These are phyloP conservation scores for Phrynocephalus forsythii DNA, from an alignment of 2,797 vertebrate species.

Conservation along the genomic window DNA sequence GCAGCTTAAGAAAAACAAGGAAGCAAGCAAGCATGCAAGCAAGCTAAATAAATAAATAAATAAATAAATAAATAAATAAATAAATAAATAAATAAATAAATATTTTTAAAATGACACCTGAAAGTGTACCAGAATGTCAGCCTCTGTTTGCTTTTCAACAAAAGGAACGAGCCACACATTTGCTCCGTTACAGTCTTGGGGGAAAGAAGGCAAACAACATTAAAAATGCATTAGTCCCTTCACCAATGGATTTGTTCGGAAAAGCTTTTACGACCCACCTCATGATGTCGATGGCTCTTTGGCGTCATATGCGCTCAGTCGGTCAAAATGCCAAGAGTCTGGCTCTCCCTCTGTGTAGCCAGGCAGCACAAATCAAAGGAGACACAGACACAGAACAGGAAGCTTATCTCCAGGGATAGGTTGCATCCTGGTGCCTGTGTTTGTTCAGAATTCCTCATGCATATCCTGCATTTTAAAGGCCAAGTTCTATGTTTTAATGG, in stretches of 20 bases:
- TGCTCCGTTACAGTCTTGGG: conserved; percentile 54
- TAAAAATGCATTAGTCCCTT: conserved; percentile 50
- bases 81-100: background rate
- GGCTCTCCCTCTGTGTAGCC: conserved; percentile 27
- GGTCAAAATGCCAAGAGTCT: conserved; percentile 30
- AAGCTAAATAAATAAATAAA: too few species aligned
- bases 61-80: too few species aligned
- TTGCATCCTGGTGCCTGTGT: background rate
- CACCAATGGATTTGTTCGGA: conserved; percentile 25
- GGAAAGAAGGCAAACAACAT: conserved; percentile 37
- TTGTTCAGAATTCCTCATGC: conserved; percentile 21
- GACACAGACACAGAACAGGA: conserved; percentile 30
- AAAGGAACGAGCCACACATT: conserved; percentile 25
- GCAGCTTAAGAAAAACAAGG: background rate
- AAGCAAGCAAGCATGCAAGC: too few species aligned
- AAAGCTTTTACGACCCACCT: background rate
- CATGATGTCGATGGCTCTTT: conserved; percentile 31
- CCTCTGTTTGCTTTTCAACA: conserved; percentile 3
- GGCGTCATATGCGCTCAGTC: conserved; percentile 25
- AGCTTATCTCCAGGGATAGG: background rate
- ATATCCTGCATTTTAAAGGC: conserved; percentile 49
- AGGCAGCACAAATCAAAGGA: conserved; percentile 44
- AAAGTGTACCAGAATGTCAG: background rate
- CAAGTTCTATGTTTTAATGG: background rate
- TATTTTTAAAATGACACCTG: background rate